Base-by-base conservation (phyloP, 1,140 invertebrate genomes). In the Leptinotarsa texana region DNA sequence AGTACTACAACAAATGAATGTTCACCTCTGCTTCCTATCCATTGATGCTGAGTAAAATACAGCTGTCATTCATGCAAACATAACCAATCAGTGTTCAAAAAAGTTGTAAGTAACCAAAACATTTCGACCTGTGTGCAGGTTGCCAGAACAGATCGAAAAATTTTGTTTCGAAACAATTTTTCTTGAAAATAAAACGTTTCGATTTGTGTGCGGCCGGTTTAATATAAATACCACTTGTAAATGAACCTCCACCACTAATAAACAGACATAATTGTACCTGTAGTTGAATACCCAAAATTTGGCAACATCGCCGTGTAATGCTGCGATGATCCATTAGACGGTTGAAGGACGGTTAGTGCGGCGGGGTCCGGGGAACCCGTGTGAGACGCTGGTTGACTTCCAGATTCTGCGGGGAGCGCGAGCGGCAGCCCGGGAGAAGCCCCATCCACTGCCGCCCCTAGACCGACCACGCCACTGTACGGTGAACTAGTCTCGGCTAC, bases 261-360 rank as follows among this genome's bases (percentile, higher is more conserved):
- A 57, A 57, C 51, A 57, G 15, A 18, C 24, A 65, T 51, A 73
- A 72, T 48, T 42, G 88, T 88, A 91, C 91, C 91, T 89, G 91
- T 88, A 57, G 91, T 88, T 51, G 91, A 87, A 83, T 92, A 93
- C 83, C 90, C 90, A 84, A 93, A 92, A 88, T 91, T 91, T 66
- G 91, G 91, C 75, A 93, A 87, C 88, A 92, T 90, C 74, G 91
- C 88, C 63, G 90, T 90, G 84, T 88, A 83, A 86, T 88, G 80
- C 76, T 85, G 83, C 15, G 83, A 79, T 27, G 82, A 75, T 69
- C 84, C 85, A 75, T 83, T 84, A 79, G 87, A 88, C 71, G 88
- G 87, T 80, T 89, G 89, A 69, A 88, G 84, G 74, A 88, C 88
- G 75, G 87, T 89, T 71, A 89, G 84, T 78, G 88, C 88, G 21